Evolutionary conservation across 2,113 vertebrate genomes (phyloP).

Genomic region (Alligator sinensis): DNA sequence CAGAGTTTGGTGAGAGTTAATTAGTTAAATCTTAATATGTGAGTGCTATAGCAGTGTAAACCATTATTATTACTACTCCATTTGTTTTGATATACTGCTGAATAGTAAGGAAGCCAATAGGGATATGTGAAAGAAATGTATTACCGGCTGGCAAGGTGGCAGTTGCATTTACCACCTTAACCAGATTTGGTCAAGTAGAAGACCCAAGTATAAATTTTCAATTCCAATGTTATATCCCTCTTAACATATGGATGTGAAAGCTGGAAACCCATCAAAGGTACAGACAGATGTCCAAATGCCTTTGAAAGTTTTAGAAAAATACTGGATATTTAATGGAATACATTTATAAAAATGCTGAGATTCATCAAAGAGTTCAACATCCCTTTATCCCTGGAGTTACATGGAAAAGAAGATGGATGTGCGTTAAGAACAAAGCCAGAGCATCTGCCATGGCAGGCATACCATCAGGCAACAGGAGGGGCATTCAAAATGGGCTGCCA

Average conservation of each 20-base stretch:
- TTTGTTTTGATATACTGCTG: conserved; percentile 14
- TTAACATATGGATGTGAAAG: background rate
- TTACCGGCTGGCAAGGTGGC: background rate
- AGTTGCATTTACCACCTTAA: background rate
- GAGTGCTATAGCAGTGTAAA: background rate
- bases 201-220: background rate
- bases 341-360: conserved; percentile 21
- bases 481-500: background rate
- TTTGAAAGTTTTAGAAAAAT: conserved; percentile 29
- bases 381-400: background rate
- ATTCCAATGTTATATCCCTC: background rate
- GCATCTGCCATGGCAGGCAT: background rate
- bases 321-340: background rate
- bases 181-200: background rate
- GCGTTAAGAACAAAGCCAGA: background rate
- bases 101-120: background rate
- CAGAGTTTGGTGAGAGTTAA: background rate
- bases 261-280: background rate
- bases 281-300: background rate
- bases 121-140: background rate
- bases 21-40: background rate
- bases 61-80: rapidly evolving
- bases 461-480: background rate
- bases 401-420: background rate
- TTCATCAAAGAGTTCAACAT: background rate